phyloP scores from a whole-genome alignment of 2,888 invertebrate genomes.

The Polylopha cassiicola region DNA sequence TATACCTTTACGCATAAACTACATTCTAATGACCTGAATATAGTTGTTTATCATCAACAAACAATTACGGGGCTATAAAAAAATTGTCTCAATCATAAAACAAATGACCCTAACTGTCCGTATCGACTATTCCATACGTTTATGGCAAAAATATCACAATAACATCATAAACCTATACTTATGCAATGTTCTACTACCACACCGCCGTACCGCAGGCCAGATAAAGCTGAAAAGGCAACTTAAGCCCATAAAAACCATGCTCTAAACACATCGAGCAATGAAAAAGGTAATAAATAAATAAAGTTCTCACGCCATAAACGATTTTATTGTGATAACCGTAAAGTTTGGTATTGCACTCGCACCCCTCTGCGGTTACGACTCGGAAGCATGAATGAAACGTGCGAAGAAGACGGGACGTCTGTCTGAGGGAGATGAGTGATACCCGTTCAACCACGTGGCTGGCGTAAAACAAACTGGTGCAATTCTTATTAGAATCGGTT shows the following conservation, averaged over 20 bases:
- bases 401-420: constrained; percentile 47
- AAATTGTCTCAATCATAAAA: constrained; percentile 54
- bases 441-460: constrained; percentile 70
- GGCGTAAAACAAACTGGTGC: constrained; percentile 58
- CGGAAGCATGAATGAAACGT: constrained; percentile 65
- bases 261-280: constrained; percentile 69
- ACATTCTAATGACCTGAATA: constrained; percentile 10
- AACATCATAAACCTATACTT: constrained; percentile 76
- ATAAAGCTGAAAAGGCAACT: constrained; percentile 78
- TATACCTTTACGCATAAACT: constrained; percentile 1
- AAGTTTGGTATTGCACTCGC: constrained; percentile 73
- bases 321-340: constrained; percentile 67
- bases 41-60: constrained; percentile 30
- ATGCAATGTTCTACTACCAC: constrained; percentile 76
- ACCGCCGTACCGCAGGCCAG: constrained; percentile 74
- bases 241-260: constrained; percentile 77
- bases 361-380: constrained; percentile 64
- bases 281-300: constrained; percentile 71
- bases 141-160: constrained; percentile 74
- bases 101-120: constrained; percentile 62
- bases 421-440: constrained; percentile 48
- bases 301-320: constrained; percentile 68
- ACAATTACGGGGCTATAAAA: constrained; percentile 58
- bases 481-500: constrained; percentile 43
- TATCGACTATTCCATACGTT: constrained; percentile 71